phyloP scores from a whole-genome alignment of 2,113 vertebrate genomes.

The Eleginops maclovinus region DNA sequence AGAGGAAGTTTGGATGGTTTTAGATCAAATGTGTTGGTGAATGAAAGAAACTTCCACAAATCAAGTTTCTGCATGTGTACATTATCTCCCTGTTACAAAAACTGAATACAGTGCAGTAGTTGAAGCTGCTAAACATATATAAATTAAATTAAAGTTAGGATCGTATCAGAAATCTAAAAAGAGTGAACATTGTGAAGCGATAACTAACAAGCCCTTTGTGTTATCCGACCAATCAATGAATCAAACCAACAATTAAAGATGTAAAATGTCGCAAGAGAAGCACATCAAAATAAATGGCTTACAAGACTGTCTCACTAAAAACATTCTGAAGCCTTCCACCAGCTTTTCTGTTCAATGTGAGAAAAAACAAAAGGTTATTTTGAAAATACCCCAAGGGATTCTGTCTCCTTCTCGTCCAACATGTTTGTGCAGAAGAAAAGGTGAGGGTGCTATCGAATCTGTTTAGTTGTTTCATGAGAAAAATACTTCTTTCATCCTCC shows the following conservation, averaged over 20 bases:
- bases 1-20: neutral
- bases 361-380: conserved; percentile 1
- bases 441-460: neutral
- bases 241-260: neutral
- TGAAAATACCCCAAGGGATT: conserved; percentile 9
- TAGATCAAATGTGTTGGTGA: neutral
- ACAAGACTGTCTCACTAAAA: neutral
- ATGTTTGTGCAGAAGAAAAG: conserved; percentile 10
- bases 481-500: neutral
- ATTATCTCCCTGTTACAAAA: too few relatives aligned
- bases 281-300: neutral
- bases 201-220: neutral
- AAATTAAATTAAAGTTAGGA: neutral
- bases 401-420: neutral
- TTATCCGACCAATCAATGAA: neutral
- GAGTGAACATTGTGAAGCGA: neutral
- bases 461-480: conserved; percentile 12
- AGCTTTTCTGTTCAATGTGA: neutral
- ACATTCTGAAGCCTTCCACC: neutral
- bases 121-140: too few relatives aligned
- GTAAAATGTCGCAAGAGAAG: neutral
- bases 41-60: neutral
- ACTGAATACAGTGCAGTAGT: neutral
- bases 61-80: too few relatives aligned
- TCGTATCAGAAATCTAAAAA: neutral